These are phyloP conservation scores for Paraplagusia blochii DNA, from an alignment of 2,113 vertebrate genomes.

Conservation along the genomic window DNA sequence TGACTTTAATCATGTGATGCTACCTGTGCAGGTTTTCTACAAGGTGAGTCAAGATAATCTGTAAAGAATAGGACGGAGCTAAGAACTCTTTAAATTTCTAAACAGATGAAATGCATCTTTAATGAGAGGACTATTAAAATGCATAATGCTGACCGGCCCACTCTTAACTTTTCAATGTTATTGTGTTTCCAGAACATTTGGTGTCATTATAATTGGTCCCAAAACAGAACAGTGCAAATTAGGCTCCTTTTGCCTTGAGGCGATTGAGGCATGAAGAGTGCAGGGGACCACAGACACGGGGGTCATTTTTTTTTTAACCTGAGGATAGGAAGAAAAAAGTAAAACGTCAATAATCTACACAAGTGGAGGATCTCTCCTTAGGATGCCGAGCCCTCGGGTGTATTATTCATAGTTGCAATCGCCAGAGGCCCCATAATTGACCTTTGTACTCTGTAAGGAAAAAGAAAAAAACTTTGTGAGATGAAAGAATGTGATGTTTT, in stretches of 20 bases:
- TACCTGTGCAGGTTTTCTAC: neutral
- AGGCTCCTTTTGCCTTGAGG: conserved; percentile 74
- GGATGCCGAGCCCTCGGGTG: conserved; percentile 67
- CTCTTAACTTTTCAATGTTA: conserved; percentile 71
- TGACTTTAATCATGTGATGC: too few relatives aligned
- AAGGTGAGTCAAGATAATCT: conserved; percentile 14
- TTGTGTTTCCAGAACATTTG: conserved; percentile 74
- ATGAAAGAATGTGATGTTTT: conserved; percentile 78
- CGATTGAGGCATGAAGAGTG: conserved; percentile 63
- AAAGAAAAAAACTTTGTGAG: conserved; percentile 62
- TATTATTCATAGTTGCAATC: conserved; percentile 73
- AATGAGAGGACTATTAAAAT: conserved; percentile 68
- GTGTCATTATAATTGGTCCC: conserved; percentile 80
- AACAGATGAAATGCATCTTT: conserved; percentile 65
- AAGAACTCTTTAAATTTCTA: conserved; percentile 38
- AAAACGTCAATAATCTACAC: conserved; percentile 77
- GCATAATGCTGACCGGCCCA: conserved; percentile 44
- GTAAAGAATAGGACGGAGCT: neutral
- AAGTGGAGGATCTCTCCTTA: conserved; percentile 72
- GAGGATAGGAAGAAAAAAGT: conserved; percentile 57
- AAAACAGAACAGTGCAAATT: conserved; percentile 76
- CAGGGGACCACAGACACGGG: conserved; percentile 73
- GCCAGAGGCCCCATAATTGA: conserved; percentile 80
- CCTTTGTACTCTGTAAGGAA: conserved; percentile 66
- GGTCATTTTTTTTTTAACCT: conserved; percentile 56